Percentiles rank a stretch among this genome's conserved stretches.
These are phyloP conservation scores for Cheumatopsyche charites DNA, from an alignment of 1,140 invertebrate species.

Conservation along the genomic window DNA sequence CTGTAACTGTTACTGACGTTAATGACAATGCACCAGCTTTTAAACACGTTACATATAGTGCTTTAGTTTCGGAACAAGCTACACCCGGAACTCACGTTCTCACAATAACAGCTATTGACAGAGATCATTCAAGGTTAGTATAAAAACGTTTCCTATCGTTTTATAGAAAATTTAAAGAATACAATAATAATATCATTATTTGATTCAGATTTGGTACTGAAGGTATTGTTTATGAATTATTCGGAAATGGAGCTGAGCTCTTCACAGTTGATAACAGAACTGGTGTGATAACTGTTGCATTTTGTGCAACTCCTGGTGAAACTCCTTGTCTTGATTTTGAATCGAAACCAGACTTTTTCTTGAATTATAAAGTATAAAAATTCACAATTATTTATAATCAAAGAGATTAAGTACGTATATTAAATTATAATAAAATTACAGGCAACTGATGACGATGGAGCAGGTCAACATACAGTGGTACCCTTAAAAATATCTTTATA, in stretches of 20 bases:
- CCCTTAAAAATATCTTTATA: conserved; percentile 78
- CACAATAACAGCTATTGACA: conserved; percentile 80
- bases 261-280: conserved; percentile 82
- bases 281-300: conserved; percentile 81
- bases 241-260: conserved; percentile 82
- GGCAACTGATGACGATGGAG: conserved; percentile 85
- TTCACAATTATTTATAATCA: too few relatives aligned
- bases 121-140: conserved; percentile 80
- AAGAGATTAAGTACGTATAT: background rate
- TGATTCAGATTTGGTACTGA: conserved; percentile 68
- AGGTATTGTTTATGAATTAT: conserved; percentile 83
- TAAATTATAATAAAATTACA: conserved; percentile 52
- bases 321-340: conserved; percentile 86
- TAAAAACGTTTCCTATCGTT: conserved; percentile 52
- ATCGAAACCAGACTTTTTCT: conserved; percentile 78
- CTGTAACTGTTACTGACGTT: conserved; percentile 81
- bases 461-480: conserved; percentile 75
- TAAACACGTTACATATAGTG: conserved; percentile 74
- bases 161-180: background rate
- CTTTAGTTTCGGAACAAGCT: conserved; percentile 75
- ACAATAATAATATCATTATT: background rate
- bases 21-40: conserved; percentile 90
- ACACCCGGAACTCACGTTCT: conserved; percentile 72
- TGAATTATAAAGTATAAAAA: conserved; percentile 77
- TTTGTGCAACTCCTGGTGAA: conserved; percentile 69